Percentiles rank a stretch among this genome's conserved stretches.
These are phyloP conservation scores for Cephalopholis sonnerati DNA, from an alignment of 2,113 vertebrate species.

Conservation along the genomic window DNA sequence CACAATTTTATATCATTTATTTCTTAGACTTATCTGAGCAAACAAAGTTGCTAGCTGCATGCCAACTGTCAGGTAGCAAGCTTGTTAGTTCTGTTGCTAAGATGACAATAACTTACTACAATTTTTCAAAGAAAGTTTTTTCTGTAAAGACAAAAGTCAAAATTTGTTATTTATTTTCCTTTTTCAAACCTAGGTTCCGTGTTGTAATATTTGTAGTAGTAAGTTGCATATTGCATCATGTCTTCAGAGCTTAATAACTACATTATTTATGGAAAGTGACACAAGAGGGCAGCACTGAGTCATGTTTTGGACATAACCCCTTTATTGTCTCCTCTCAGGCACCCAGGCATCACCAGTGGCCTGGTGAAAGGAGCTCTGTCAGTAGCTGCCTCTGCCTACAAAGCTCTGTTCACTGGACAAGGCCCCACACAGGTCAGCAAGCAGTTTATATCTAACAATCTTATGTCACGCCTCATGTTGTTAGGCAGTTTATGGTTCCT, in stretches of 20 bases:
- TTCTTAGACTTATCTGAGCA: neutral
- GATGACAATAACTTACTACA: neutral
- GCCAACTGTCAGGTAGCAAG: neutral
- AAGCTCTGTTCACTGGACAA: slow-evolving; percentile 95
- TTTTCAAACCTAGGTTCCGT: too few relatives aligned
- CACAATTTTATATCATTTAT: neutral
- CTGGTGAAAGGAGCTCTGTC: slow-evolving; percentile 95
- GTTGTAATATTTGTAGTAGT: too few relatives aligned
- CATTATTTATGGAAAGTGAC: too few relatives aligned
- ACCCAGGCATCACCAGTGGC: slow-evolving; percentile 90
- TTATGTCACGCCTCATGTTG: neutral
- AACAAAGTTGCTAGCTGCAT: neutral
- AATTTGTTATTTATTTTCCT: too few relatives aligned
- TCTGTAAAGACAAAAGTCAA: too few relatives aligned
- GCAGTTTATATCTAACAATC: neutral
- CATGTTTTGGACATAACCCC: neutral
- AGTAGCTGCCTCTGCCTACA: slow-evolving; percentile 95
- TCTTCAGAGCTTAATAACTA: too few relatives aligned
- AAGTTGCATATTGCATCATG: too few relatives aligned
- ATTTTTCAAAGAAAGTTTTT: too few relatives aligned
- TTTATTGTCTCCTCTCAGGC: slow-evolving; percentile 25
- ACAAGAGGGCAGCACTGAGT: too few relatives aligned
- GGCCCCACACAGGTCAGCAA: slow-evolving; percentile 86
- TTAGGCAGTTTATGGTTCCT: neutral
- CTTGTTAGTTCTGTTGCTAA: neutral